phyloP scores from a whole-genome alignment of 1,140 invertebrate genomes.

The Diprion similis region DNA sequence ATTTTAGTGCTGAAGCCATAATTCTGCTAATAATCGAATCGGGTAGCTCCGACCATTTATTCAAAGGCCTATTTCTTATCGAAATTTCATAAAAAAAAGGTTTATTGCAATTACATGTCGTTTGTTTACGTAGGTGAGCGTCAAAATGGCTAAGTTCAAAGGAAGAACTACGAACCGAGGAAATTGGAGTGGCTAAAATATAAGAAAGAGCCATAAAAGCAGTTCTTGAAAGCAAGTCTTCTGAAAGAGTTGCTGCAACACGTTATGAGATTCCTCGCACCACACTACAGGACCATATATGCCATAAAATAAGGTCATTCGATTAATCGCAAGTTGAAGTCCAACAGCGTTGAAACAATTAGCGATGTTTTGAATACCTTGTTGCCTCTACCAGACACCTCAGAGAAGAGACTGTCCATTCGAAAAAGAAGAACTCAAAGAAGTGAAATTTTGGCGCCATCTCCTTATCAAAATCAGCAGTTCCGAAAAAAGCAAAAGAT shows the following conservation, averaged over 20 bases:
- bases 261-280: slow-evolving; percentile 21
- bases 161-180: neutral
- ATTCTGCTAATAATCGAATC: too few relatives aligned
- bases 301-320: slow-evolving; percentile 13
- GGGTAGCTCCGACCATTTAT: too few relatives aligned
- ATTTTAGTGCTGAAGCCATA: too few relatives aligned
- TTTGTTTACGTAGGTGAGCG: too few relatives aligned
- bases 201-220: too few relatives aligned
- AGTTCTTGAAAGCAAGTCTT: slow-evolving; percentile 5
- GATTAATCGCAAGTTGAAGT: slow-evolving; percentile 12
- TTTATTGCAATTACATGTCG: too few relatives aligned
- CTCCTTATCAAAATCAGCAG: slow-evolving; percentile 11
- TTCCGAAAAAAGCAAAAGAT: slow-evolving; percentile 5
- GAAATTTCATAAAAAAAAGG: too few relatives aligned
- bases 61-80: too few relatives aligned
- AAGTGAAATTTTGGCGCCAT: slow-evolving; percentile 20
- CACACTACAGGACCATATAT: slow-evolving; percentile 20
- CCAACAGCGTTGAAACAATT: too few relatives aligned
- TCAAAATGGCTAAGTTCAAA: too few relatives aligned
- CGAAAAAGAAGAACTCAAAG: slow-evolving; percentile 9
- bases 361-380: neutral
- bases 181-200: too few relatives aligned
- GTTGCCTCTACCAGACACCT: neutral
- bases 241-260: slow-evolving; percentile 14
- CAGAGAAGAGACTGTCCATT: neutral